phyloP scores from a whole-genome alignment of 2,888 invertebrate species.

The Drosophila infuscata region DNA sequence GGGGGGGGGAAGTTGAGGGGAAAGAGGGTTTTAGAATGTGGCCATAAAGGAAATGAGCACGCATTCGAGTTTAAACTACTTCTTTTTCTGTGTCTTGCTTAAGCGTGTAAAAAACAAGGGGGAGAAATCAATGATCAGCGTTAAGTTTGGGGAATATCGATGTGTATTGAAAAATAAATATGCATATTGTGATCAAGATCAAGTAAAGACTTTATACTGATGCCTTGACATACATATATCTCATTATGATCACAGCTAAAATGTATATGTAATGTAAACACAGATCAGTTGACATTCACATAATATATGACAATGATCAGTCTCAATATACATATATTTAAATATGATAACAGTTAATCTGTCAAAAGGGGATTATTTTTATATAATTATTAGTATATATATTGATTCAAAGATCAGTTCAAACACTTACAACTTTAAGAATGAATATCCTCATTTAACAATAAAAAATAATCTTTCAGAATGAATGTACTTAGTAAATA shows the following conservation, averaged over 20 bases:
- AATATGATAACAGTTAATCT: neutral
- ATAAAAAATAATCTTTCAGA: neutral
- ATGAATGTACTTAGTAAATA: too few species aligned
- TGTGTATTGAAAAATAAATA: neutral
- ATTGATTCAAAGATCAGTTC: too few species aligned
- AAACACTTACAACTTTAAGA: too few species aligned
- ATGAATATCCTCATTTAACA: neutral
- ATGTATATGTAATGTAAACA: neutral
- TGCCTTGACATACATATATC: neutral
- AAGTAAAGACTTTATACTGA: neutral
- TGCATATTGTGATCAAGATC: neutral
- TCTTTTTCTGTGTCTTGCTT: neutral
- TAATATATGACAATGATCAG: neutral
- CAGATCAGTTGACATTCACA: neutral
- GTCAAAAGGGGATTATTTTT: neutral
- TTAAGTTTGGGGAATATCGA: neutral
- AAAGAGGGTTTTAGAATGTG: constrained; percentile 8
- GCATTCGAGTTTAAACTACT: constrained; percentile 16
- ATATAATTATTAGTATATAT: neutral
- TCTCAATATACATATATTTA: neutral
- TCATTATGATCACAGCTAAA: neutral
- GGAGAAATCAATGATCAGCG: constrained; percentile 40
- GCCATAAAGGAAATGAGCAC: constrained; percentile 45
- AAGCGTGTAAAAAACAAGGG: constrained; percentile 7
- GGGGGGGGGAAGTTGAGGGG: neutral